Base-by-base conservation (phyloP, 2,888 invertebrate species). In the Eupithecia exiguata region DNA sequence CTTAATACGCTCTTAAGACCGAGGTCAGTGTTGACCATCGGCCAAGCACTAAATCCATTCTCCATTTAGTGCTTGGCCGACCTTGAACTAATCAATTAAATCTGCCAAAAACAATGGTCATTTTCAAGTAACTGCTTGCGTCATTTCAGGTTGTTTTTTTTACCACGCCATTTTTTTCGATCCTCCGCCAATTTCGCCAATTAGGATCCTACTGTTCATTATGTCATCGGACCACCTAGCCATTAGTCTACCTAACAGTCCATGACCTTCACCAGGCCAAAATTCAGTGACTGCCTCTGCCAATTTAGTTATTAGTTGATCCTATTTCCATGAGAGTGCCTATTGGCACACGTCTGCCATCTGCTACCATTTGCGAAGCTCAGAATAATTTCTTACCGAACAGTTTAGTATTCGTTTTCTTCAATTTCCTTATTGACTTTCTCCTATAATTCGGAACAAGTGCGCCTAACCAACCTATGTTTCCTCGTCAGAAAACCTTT, bases 361-460 rank as follows among this genome's bases (percentile, higher is more conserved):
- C 35, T 62, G 62, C 16, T 30, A 30, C 62, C 35, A 9, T 62
- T 35, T 62, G 9, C 38, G 12, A 38, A 38, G 36, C 38, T 36
- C 65, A 25, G 38, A 65, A 38, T 66, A 66, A 66, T 43, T 40
- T 25, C 40, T 40, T 21, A 38, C n/a, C n/a, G 66, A 65, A 65
- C 63, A 65, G 66, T 66, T 66, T 66, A 66, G 36, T 40, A 21
- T 66, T 66, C 21, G 21, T 40, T 69, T 61, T 62, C 35, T 70
- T 70, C 62, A 43, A 70, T 49, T 68, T 53, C 53, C 68, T 68
- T 68, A 68, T 70, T 63, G 46, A 70, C 49, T 63, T 70, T 70
- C 63, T 36, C 38, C 49, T 53, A 65, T 70, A 25, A 70, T 70
- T 70, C 65, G 38, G 49, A 70, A 70, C 70, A 65, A 46, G 70